These are phyloP conservation scores for Monopterus albus DNA, from an alignment of 2,113 vertebrate species.

Conservation along the genomic window DNA sequence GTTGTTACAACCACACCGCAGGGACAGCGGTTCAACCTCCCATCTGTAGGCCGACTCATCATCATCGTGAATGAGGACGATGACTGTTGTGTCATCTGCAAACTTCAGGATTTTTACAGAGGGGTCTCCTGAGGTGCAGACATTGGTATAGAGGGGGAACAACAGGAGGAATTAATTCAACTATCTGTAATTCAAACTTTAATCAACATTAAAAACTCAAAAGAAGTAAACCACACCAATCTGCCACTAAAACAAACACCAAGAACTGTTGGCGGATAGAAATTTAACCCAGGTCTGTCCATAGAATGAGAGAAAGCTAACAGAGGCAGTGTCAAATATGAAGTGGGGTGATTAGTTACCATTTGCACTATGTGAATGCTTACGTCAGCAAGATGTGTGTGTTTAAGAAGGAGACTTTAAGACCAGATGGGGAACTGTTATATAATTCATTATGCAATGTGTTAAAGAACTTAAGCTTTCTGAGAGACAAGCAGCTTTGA, in stretches of 20 bases:
- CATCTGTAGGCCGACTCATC: no score
- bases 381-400: constrained; percentile 13
- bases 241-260: constrained; percentile 48
- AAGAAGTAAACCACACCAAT: constrained; percentile 41
- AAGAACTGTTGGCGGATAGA: constrained; percentile 35
- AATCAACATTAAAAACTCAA: constrained; percentile 27
- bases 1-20: no score
- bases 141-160: no score
- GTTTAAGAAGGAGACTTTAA: constrained; percentile 34
- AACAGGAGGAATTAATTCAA: constrained; percentile 18
- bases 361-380: constrained; percentile 34
- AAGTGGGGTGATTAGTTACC: constrained; percentile 39
- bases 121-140: no score
- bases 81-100: no score
- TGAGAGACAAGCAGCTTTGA: constrained; percentile 53
- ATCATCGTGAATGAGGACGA: no score
- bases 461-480: constrained; percentile 58
- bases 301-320: constrained; percentile 26
- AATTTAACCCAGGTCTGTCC: constrained; percentile 25
- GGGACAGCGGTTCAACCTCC: no score
- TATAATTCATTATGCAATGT: constrained; percentile 74
- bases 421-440: constrained; percentile 56
- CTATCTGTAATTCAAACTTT: constrained; percentile 55
- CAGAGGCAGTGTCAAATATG: constrained; percentile 11
- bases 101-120: no score